Evolutionary conservation across 2,113 vertebrate genomes (phyloP), one percentile per base, ranked within the genome.

Genomic region (Xiphophorus couchianus): DNA sequence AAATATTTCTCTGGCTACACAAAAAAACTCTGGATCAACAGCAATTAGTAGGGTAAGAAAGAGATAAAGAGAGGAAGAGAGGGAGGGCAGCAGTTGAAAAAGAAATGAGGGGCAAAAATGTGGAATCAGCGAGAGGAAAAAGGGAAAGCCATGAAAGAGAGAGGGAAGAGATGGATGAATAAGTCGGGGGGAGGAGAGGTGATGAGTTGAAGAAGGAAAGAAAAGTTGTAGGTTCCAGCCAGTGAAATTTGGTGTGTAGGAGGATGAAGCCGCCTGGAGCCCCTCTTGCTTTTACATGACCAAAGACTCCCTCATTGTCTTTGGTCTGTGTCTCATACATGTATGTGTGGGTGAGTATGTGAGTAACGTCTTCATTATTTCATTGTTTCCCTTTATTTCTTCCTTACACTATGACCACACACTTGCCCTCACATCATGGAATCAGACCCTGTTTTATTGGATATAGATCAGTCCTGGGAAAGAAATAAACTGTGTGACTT

Each of bases 21-120:
- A 86, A 84, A 93, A 73, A 93, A 92, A 88, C 84, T 91, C 89
- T 86, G 87, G 88, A 93, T 93, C 92, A 92, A 91, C 90, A 91
- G 89, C 93, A 88, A 88, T 92, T 92, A 93, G 90, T 87, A 83
- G 87, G 86, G 86, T 91, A 87, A 89, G 87, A 89, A 83, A 88
- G 87, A 90, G 92, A 91, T 90, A 91, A 91, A 93, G 88, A 88
- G 90, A 74, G 75, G 81, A 73, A 48, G 71, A 72, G 72, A 82
- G 83, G 66, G 74, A 84, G 76, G 62, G 29, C 66, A 71, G 82
- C 77, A 61, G 83, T 60, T 69, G 78, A 77, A 73, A 84, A 87
- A 83, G 25, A 84, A 90, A 82, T 75, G 85, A 66, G 65, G 67
- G 81, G 67, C 19, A 66, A 86, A 90, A 91, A 88, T 90, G 89